Base-by-base conservation (phyloP, 1,140 invertebrate genomes). In the Cotesia chilonis region DNA sequence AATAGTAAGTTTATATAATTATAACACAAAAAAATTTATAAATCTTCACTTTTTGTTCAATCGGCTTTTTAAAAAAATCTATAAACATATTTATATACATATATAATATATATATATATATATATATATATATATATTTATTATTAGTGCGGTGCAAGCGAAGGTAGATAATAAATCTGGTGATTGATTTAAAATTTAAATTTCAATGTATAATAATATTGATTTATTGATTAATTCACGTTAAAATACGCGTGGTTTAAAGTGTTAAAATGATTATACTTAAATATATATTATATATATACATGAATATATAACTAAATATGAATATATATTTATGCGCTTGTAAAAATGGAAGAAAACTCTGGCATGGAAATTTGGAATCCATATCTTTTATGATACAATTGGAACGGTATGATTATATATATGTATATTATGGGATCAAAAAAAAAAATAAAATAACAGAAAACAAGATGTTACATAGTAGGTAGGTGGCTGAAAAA, bases 331-430 rank as follows among this genome's bases (percentile, higher is more conserved):
- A 55, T 55, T 14, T 55, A 55, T 60, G 59, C 59, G 17, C 59
- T 28, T 60, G 59, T 14, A 55, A 55, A n/a, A 55, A 17, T 55
- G 54, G 54, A 20, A 55, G 54, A 55, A 55, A 55, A 20, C 54
- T 55, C 54, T 86, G 83, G 79, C 81, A 85, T 85, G 79, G 80
- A 79, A 81, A 83, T 79, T 77, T 69, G 80, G 77, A 61, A 80
- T 82, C 79, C 78, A 81, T 81, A 80, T 82, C 81, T 79, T 82
- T 71, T 73, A 71, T 68, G 73, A 82, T 20, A 59, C 72, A 77
- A 78, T 77, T 74, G 75, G 74, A 81, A 72, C 72, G 72, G 75
- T 80, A 78, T 74, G 77, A 81, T 78, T 79, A 47, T 78, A 76
- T 71, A 28, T 28, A 28, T 28, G 28, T 28, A 28, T 81, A 68